phyloP scores from a whole-genome alignment of 2,797 vertebrate species.

The Pseudotriccus pelzelni region DNA sequence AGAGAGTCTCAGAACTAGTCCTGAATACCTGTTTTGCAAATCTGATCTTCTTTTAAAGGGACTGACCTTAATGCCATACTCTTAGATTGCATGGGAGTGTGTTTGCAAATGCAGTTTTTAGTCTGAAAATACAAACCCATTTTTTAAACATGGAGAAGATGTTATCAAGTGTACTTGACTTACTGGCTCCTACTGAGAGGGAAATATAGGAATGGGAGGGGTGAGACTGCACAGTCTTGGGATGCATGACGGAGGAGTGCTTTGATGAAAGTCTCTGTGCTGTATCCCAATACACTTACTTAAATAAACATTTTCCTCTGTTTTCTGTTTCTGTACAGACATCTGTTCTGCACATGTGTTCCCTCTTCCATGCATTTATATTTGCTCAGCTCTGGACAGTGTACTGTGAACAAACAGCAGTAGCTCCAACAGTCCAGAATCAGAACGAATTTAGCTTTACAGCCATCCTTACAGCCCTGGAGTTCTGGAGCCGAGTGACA shows the following conservation, averaged over 20 bases:
- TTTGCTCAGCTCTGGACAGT: slow-evolving; percentile 99
- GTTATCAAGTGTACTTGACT: background rate
- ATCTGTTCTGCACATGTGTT: slow-evolving; percentile 98
- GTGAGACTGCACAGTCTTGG: background rate
- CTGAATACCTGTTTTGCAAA: background rate
- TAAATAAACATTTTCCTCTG: background rate
- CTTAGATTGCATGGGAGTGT: background rate
- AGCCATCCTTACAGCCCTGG: slow-evolving; percentile 93
- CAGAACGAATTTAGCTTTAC: slow-evolving; percentile 95
- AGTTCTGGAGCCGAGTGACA: slow-evolving; percentile 98
- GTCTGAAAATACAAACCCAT: background rate
- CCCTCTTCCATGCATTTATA: slow-evolving; percentile 98
- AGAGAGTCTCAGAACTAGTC: background rate
- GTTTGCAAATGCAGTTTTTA: background rate
- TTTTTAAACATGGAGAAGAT: background rate
- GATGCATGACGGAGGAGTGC: background rate
- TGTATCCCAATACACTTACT: background rate
- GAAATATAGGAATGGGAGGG: background rate
- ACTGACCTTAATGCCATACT: background rate
- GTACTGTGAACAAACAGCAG: slow-evolving; percentile 95
- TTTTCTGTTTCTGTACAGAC: slow-evolving; percentile 81
- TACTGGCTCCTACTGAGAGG: background rate
- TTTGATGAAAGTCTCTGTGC: background rate
- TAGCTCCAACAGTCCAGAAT: slow-evolving; percentile 89
- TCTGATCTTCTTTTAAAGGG: background rate